Evolutionary conservation across 2,888 invertebrate species (phyloP), one percentile per base, ranked within the genome.

Genomic region (Eristalis arbustorum): DNA sequence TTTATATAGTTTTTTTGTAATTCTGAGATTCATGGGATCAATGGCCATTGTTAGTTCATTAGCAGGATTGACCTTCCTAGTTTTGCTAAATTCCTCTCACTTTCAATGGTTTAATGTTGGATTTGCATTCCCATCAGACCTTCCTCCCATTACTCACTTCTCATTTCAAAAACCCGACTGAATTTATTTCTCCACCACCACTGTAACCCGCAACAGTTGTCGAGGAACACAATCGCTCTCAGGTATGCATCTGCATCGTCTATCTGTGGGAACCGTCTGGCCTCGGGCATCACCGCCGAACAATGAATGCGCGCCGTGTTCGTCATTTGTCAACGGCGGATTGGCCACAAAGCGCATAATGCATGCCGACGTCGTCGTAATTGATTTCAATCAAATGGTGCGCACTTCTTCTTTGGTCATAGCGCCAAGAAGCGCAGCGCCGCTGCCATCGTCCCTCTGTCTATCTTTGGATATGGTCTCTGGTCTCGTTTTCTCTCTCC

Each of bases 371-470:
- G 67, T 62, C 63, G 63, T 63, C 34, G 68, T 75, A 81, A 81
- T 81, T 81, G 80, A 81, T 81, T 81, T 81, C 74, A 74, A 81
- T 81, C 80, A 81, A 81, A 57, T 23, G 63, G 69, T 81, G 64
- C 69, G 59, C 71, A 49, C 49, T 49, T 49, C 49, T n/a, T 49
- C 49, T 49, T 18, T 49, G 49, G 49, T 2, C 49, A 49, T 2
- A 5, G 18, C 49, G 25, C 25, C 25, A 25, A 25, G 25, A n/a
- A 18, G 18, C 34, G 61, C 61, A 40, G 14, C 42, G 49, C 34
- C n/a, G 56, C 37, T 37, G 28, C 28, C 42, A n/a, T n/a, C n/a
- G n/a, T n/a, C n/a, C n/a, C n/a, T n/a, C n/a, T n/a, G n/a, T n/a
- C n/a, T n/a, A 37, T 25, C 42, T 63, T 63, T 56, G 63, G 73